Conservation (phyloP, 2,113 vertebrate species). For the Vulpes vulpes region DNA sequence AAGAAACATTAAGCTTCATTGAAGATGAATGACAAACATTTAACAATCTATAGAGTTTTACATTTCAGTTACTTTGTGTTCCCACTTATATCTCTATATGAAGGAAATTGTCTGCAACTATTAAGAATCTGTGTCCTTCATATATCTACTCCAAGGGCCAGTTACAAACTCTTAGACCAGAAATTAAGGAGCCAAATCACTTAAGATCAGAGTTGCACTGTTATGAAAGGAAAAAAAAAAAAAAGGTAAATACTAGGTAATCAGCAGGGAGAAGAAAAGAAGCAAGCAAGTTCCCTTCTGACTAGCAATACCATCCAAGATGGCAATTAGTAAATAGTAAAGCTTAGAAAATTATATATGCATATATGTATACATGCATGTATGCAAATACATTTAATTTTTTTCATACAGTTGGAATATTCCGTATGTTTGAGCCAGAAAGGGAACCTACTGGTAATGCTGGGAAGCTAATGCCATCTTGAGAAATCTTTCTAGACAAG, state of each 20-base stretch:
- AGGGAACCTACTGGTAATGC: neutral
- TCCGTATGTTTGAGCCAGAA: neutral
- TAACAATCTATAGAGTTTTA: neutral
- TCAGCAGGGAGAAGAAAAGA: neutral
- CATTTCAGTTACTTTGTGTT: neutral
- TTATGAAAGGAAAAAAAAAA: neutral
- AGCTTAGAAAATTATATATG: neutral
- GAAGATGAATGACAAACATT: neutral
- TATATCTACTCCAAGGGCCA: neutral
- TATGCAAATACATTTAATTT: neutral
- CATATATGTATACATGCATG: neutral
- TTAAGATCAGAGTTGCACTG: neutral
- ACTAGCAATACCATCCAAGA: neutral
- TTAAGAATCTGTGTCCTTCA: neutral
- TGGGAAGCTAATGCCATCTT: neutral
- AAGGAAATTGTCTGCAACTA: neutral
- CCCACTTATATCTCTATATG: neutral
- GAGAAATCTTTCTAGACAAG: neutral
- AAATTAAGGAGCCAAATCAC: neutral
- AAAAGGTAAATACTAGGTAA: neutral
- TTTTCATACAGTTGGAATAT: neutral
- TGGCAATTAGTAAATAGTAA: neutral
- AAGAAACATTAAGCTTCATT: neutral
- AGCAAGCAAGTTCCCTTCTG: neutral
- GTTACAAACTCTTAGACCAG: neutral